Conservation (phyloP, 2,888 invertebrate species). For the Rhingia rostrata region DNA sequence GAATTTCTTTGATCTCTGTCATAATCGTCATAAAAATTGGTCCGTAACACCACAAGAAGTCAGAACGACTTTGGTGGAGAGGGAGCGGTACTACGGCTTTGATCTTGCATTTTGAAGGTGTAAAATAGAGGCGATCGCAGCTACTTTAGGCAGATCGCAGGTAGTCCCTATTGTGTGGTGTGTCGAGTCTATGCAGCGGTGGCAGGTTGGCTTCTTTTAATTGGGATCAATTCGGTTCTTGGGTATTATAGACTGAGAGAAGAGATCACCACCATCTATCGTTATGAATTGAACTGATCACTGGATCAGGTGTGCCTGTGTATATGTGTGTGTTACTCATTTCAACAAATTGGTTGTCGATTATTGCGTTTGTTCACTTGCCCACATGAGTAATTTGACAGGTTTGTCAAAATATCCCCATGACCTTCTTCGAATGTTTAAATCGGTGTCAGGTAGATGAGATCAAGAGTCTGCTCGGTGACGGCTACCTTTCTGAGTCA, state of each 20-base stretch:
- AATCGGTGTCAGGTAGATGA: slow-evolving; percentile 48
- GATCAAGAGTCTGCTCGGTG: slow-evolving; percentile 24
- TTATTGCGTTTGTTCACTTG: slow-evolving; percentile 34
- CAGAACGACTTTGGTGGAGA: slow-evolving; percentile 46
- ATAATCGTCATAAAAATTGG: slow-evolving; percentile 74
- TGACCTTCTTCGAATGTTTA: slow-evolving; percentile 44
- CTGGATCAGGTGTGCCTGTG: neutral
- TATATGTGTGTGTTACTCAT: slow-evolving; percentile 53
- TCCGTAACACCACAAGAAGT: slow-evolving; percentile 65
- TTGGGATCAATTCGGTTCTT: slow-evolving; percentile 67
- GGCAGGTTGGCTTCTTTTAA: slow-evolving; percentile 71
- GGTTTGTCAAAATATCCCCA: slow-evolving; percentile 69
- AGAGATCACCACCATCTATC: slow-evolving; percentile 30
- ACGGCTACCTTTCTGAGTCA: slow-evolving; percentile 22
- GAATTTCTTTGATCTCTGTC: slow-evolving; percentile 74
- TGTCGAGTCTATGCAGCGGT: slow-evolving; percentile 32
- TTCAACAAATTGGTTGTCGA: slow-evolving; percentile 58
- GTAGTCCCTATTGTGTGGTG: slow-evolving; percentile 33
- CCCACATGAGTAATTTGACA: slow-evolving; percentile 66
- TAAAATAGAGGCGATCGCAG: slow-evolving; percentile 72
- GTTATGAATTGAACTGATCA: slow-evolving; percentile 42
- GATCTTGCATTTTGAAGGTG: slow-evolving; percentile 71
- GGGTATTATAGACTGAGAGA: slow-evolving; percentile 39
- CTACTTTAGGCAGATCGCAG: slow-evolving; percentile 50
- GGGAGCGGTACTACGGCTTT: slow-evolving; percentile 49